A percentile compares a stretch with the other conserved stretches of the same genome.
Conservation (phyloP, 2,113 vertebrate species). For the Passer montanus region DNA sequence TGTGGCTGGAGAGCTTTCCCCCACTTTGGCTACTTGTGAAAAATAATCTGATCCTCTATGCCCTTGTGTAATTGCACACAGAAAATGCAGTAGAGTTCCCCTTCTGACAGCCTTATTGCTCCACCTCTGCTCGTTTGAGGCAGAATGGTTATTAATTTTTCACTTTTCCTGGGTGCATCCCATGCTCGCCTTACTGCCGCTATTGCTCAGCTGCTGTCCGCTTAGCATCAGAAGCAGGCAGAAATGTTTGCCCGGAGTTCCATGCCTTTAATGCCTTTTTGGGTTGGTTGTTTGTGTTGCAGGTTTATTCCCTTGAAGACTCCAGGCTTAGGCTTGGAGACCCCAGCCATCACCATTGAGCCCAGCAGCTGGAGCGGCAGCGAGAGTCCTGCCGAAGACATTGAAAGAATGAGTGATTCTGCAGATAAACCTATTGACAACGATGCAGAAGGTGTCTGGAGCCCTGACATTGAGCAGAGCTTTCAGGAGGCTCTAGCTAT, state of each 20-base stretch:
- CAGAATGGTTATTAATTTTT: not conserved
- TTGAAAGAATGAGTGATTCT: constrained; percentile 98
- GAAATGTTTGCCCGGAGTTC: not conserved
- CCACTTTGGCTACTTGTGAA: not conserved
- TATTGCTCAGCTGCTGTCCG: not conserved
- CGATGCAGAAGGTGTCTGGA: constrained; percentile 98
- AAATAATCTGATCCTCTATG: not conserved
- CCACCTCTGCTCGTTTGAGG: not conserved
- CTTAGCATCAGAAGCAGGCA: not conserved
- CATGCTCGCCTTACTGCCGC: rapidly evolving
- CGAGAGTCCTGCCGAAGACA: constrained; percentile 98
- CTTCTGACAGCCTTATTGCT: not conserved
- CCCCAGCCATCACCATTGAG: constrained; percentile 93
- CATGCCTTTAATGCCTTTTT: constrained; percentile 37
- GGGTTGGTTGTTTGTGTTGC: constrained; percentile 68
- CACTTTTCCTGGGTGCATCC: not conserved
- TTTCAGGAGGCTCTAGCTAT: constrained; percentile 99
- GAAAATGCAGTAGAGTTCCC: not conserved
- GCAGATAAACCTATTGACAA: constrained; percentile 98
- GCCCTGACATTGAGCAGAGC: constrained; percentile 99
- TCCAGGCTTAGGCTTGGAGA: constrained; percentile 98
- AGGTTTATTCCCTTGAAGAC: constrained; percentile 89
- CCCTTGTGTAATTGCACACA: not conserved
- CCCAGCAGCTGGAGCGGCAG: constrained; percentile 99
- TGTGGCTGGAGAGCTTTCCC: not conserved